Percentiles rank a stretch among this genome's conserved stretches.
phyloP scores from a whole-genome alignment of 2,113 vertebrate genomes.

The Gymnocephalus cernua region DNA sequence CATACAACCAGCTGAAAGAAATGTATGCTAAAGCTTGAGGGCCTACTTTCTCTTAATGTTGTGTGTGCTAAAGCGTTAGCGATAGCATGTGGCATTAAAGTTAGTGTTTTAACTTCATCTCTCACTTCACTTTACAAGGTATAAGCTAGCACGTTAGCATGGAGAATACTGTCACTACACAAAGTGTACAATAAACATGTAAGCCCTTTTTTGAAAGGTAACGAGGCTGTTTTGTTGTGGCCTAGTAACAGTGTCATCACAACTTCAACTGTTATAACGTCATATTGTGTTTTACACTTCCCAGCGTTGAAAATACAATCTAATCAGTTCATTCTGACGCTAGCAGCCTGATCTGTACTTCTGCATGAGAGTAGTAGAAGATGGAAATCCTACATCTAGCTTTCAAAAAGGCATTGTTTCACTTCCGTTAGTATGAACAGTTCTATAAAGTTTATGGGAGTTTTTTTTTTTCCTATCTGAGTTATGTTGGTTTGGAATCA shows the following conservation, averaged over 20 bases:
- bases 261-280: no score
- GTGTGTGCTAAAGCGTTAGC: not conserved
- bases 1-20: not conserved
- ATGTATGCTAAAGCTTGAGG: no score
- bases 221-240: no score
- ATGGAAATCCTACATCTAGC: not conserved
- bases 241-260: not conserved
- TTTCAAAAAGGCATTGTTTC: not conserved
- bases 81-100: not conserved
- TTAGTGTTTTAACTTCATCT: not conserved
- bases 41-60: not conserved
- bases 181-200: no score
- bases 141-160: not conserved
- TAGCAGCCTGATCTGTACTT: not conserved
- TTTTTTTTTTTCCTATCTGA: not conserved
- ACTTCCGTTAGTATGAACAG: not conserved
- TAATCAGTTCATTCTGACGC: not conserved
- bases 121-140: not conserved
- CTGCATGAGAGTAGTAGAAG: not conserved
- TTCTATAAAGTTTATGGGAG: not conserved
- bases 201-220: no score
- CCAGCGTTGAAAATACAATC: not conserved
- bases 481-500: conserved; percentile 39
- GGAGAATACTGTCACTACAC: not conserved
- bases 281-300: not conserved